phyloP scores from a whole-genome alignment of 2,888 invertebrate genomes.

The Polia nebulosa region DNA sequence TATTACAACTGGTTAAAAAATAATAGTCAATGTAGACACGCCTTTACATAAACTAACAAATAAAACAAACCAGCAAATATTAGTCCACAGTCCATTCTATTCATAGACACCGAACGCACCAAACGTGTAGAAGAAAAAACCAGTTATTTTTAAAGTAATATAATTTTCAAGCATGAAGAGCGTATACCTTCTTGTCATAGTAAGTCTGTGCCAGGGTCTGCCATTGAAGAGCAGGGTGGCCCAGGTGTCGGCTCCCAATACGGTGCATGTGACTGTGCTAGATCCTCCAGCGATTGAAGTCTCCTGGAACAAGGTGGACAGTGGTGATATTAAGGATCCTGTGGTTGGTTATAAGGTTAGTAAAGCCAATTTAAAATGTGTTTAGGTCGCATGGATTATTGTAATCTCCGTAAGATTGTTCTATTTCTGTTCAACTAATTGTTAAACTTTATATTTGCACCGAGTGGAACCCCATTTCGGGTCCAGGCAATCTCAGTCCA shows the following conservation, averaged over 20 bases:
- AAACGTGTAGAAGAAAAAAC: not conserved
- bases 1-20: no score
- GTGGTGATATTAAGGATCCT: conserved; percentile 31
- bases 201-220: conserved; percentile 14
- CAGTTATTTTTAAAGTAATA: not conserved
- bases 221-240: not conserved
- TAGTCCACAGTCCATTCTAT: conserved; percentile 1
- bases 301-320: conserved; percentile 41
- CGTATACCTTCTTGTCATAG: conserved; percentile 10
- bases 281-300: conserved; percentile 29
- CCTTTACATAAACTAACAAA: conserved; percentile 6
- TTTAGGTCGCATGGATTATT: no score
- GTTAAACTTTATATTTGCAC: not conserved
- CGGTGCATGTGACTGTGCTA: not conserved
- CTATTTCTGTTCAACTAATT: no score
- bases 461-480: not conserved
- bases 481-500: not conserved
- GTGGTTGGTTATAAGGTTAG: conserved; percentile 51
- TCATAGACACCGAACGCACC: conserved; percentile 11
- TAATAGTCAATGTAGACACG: not conserved
- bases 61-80: not conserved
- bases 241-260: conserved; percentile 17
- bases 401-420: no score
- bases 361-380: not conserved
- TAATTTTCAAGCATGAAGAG: conserved; percentile 24